Conservation (phyloP, 2,113 vertebrate species). For the Anolis sagrei region DNA sequence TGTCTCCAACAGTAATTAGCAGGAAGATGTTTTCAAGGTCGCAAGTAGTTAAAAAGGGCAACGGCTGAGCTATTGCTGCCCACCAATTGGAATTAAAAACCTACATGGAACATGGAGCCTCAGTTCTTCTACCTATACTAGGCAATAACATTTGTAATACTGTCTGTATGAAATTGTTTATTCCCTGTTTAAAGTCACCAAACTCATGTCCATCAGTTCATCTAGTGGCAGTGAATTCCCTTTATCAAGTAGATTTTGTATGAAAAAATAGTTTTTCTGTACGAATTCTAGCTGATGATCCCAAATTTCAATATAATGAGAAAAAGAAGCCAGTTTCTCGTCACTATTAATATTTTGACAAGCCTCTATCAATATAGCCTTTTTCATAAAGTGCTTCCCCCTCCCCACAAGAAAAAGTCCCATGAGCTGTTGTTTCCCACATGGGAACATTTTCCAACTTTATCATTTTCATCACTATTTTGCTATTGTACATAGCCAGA, state of each 20-base stretch:
- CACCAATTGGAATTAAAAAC: neutral
- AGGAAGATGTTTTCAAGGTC: neutral
- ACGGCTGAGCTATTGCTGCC: neutral
- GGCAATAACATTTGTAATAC: neutral
- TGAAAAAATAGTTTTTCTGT: neutral
- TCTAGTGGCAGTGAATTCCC: neutral
- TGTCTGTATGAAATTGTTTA: neutral
- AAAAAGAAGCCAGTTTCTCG: neutral
- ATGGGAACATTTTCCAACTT: neutral
- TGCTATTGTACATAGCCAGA: too few species aligned
- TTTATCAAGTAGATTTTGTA: too few species aligned
- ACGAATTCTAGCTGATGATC: neutral
- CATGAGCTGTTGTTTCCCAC: too few species aligned
- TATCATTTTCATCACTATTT: neutral
- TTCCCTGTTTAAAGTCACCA: neutral
- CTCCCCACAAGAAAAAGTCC: neutral
- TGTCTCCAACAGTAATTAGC: neutral
- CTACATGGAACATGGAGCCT: neutral
- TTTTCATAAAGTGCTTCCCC: too few species aligned
- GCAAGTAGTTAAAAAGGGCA: neutral
- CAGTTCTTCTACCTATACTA: neutral
- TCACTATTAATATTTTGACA: too few species aligned
- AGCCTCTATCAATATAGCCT: too few species aligned
- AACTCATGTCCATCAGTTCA: neutral
- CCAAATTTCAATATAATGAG: neutral